Evolutionary conservation across 1,140 invertebrate species (phyloP), one percentile per base, ranked within the genome.

Genomic region (Scaptodrosophila lebanonensis): DNA sequence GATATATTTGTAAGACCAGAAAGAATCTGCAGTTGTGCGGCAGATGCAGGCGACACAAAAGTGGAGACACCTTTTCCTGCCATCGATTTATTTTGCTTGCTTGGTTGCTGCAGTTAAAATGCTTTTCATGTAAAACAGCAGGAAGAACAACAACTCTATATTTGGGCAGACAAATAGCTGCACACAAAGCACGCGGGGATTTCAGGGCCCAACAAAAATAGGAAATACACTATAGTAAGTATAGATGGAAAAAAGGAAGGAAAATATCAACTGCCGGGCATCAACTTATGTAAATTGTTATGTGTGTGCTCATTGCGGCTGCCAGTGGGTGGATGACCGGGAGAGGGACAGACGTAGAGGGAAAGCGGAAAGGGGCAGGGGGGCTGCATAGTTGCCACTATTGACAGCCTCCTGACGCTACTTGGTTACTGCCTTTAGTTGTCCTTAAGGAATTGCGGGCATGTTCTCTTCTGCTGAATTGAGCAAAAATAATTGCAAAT

Each of bases 401-500:
- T 38, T 52, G 54, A 42, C 50, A 50, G 40, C 30, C 60, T 58
- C 45, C 25, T 32, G 27, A 39, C 49, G 20, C 22, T 38, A 16
- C 16, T 16, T 20, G 30, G 57, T 50, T 58, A 65, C 58, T 17
- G 39, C 32, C 59, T 48, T 53, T 65, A 62, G 68, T 65, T 72
- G 59, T 69, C 68, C 73, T 69, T 27, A 66, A 79, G 73, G 73
- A 73, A 79, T 76, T 66, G 66, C 54, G 72, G 72, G 52, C 66
- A 79, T 82, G 75, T 82, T 82, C 68, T 75, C 65, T 79, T 79
- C 75, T 79, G 73, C 68, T 79, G 73, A 79, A 79, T 82, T 79
- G 73, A 82, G 73, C 73, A 79, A 79, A 79, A 79, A 79, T 79
- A 79, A 79, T 79, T 79, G 73, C 73, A 66, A 79, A 79, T 79